These are phyloP conservation scores for Tragelaphus oryx DNA, from an alignment of 2,797 vertebrate genomes.

Conservation along the genomic window DNA sequence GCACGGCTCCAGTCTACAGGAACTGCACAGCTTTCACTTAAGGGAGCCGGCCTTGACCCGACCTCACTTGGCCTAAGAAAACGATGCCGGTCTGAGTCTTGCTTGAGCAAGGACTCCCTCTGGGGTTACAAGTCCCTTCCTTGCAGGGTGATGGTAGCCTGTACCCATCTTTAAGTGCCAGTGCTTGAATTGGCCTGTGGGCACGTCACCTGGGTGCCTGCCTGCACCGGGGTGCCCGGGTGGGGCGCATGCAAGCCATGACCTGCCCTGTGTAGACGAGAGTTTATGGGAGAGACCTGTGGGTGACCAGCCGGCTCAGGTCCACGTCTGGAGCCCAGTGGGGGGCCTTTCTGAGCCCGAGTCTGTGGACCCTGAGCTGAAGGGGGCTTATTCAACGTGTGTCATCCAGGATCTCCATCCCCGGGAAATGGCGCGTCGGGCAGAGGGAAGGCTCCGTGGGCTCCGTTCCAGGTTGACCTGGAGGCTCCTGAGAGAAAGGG, in stretches of 20 bases:
- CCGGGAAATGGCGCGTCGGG: neutral
- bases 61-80: neutral
- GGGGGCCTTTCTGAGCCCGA: neutral
- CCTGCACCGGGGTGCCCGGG: neutral
- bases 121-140: neutral
- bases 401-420: neutral
- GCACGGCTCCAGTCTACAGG: fast-evolving
- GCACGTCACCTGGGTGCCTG: neutral
- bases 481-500: neutral
- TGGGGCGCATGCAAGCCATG: fast-evolving
- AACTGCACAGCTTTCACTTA: neutral
- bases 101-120: neutral
- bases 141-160: neutral
- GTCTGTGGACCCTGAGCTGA: neutral
- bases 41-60: neutral
- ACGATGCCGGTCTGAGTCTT: neutral
- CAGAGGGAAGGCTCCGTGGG: neutral
- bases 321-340: neutral
- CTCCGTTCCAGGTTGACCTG: neutral
- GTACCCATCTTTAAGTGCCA: neutral
- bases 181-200: neutral
- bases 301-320: neutral
- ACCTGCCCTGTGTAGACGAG: neutral
- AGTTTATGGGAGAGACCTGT: neutral
- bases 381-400: neutral